These are phyloP conservation scores for Blennius ocellaris DNA, from an alignment of 2,113 vertebrate species.

Conservation along the genomic window DNA sequence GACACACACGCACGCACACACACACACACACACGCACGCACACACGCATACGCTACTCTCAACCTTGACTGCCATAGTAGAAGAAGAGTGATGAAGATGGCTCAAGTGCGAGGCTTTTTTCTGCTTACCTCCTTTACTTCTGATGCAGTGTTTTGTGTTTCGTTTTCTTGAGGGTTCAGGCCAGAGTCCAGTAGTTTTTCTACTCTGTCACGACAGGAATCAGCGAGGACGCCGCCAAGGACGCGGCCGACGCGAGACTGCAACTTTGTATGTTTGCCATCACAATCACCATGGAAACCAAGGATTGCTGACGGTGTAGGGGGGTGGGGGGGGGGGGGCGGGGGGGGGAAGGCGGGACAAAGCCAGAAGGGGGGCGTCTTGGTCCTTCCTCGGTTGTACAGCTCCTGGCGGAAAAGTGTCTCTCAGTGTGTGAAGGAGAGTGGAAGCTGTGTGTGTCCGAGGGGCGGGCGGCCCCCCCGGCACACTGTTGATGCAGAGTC, in stretches of 20 bases:
- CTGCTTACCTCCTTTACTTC: constrained; percentile 79
- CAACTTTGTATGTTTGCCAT: constrained; percentile 70
- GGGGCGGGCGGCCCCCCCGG: constrained; percentile 52
- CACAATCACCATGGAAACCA: constrained; percentile 77
- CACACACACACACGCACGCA: constrained; percentile 30
- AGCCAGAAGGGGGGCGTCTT: constrained; percentile 48
- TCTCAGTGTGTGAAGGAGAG: constrained; percentile 48
- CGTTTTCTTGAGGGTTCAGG: constrained; percentile 66
- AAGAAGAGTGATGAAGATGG: constrained; percentile 58
- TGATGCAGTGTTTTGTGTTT: constrained; percentile 76
- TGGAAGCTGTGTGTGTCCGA: constrained; percentile 72
- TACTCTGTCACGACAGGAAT: constrained; percentile 64
- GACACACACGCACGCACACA: constrained; percentile 35
- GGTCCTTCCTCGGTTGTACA: constrained; percentile 62
- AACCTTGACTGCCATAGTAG: constrained; percentile 63
- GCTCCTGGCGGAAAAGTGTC: constrained; percentile 51
- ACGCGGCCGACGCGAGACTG: constrained; percentile 50
- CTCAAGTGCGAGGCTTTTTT: constrained; percentile 65
- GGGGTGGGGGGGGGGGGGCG: constrained; percentile 14
- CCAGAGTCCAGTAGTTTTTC: constrained; percentile 70
- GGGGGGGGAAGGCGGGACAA: background rate
- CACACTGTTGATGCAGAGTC: constrained; percentile 77
- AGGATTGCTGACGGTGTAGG: constrained; percentile 53
- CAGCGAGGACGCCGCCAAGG: constrained; percentile 61
- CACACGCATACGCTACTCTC: constrained; percentile 41